phyloP scores from a whole-genome alignment of 2,113 vertebrate species.

The Hystrix cristata region DNA sequence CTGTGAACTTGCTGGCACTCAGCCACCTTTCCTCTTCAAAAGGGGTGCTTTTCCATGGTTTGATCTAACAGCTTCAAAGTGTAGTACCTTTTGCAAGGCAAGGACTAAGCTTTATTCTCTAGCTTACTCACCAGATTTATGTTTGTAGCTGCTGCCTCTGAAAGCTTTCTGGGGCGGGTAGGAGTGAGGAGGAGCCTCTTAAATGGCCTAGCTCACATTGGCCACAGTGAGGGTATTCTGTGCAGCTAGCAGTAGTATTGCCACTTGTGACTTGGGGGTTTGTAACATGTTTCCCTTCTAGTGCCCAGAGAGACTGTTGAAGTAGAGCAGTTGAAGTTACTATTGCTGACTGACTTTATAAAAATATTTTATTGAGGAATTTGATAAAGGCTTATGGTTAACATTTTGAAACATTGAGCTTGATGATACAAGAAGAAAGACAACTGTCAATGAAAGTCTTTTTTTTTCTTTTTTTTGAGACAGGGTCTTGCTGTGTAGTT shows the following conservation, averaged over 20 bases:
- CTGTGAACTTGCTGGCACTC: not conserved
- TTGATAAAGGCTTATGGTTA: slow-evolving; percentile 47
- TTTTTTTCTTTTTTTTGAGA: not conserved
- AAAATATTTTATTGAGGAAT: slow-evolving; percentile 66
- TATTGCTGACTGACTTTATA: slow-evolving; percentile 43
- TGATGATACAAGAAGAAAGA: slow-evolving; percentile 50
- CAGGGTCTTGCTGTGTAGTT: not conserved
- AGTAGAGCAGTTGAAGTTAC: slow-evolving; percentile 1
- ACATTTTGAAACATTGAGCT: slow-evolving; percentile 59
- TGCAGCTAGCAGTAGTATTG: not conserved
- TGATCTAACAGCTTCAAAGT: not conserved
- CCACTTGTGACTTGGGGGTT: not conserved
- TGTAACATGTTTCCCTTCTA: slow-evolving; percentile 38
- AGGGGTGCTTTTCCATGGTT: not conserved
- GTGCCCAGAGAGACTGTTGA: not conserved
- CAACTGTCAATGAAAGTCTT: not conserved
- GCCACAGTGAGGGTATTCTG: not conserved
- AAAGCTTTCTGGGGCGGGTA: not conserved
- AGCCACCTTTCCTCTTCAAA: not conserved
- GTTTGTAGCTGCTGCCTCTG: not conserved
- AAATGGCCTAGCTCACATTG: not conserved
- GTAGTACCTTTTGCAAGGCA: not conserved
- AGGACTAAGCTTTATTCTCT: not conserved
- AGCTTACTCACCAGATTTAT: not conserved
- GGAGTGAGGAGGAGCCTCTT: not conserved